Evolutionary conservation across 1,140 invertebrate species (phyloP).

Genomic region (Dendrolimus kikuchii): DNA sequence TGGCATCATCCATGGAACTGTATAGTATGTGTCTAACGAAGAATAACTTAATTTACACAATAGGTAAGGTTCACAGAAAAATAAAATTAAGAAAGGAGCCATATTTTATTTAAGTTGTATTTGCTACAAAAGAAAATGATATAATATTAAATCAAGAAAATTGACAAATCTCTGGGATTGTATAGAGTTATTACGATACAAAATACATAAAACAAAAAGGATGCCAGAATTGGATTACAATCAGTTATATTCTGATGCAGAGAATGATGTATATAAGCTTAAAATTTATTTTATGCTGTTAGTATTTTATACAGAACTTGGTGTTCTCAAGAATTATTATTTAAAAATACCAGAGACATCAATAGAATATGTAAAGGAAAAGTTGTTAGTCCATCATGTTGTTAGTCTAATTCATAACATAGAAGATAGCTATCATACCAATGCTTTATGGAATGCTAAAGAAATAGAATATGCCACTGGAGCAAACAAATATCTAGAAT

Average conservation of each 20-base stretch:
- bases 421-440: slow-evolving; percentile 7
- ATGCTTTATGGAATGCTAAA: too few species aligned
- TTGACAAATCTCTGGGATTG: slow-evolving; percentile 47
- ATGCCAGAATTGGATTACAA: slow-evolving; percentile 40
- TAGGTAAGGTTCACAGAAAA: too few species aligned
- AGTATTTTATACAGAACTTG: slow-evolving; percentile 29
- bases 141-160: slow-evolving; percentile 34
- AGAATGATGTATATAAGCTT: slow-evolving; percentile 35
- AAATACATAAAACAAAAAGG: too few species aligned
- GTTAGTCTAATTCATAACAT: slow-evolving; percentile 22
- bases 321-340: slow-evolving; percentile 17
- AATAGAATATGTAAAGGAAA: slow-evolving; percentile 33
- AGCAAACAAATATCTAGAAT: too few species aligned
- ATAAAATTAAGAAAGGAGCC: too few species aligned
- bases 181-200: slow-evolving; percentile 41
- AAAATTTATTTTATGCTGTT: slow-evolving; percentile 48
- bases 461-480: too few species aligned
- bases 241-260: slow-evolving; percentile 26
- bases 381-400: slow-evolving; percentile 37
- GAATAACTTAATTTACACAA: too few species aligned
- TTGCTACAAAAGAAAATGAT: slow-evolving; percentile 20
- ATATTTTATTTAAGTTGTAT: slow-evolving; percentile 30
- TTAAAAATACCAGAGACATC: slow-evolving; percentile 30
- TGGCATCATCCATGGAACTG: too few species aligned
- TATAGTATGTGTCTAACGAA: too few species aligned